Conservation (phyloP, 2,113 vertebrate species). For the Heterochromis multidens region DNA sequence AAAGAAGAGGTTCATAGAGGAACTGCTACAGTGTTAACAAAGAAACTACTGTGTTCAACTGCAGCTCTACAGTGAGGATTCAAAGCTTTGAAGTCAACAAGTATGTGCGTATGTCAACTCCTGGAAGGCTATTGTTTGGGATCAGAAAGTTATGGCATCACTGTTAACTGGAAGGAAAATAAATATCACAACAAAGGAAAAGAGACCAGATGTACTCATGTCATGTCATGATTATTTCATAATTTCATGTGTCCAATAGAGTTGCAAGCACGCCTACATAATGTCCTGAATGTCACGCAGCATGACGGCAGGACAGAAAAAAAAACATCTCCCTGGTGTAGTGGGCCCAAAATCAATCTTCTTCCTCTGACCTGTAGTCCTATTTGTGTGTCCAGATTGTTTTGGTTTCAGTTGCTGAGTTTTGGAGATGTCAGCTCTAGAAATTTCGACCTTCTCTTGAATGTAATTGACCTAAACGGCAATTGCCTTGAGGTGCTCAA, state of each 20-base stretch:
- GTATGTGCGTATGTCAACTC: background rate
- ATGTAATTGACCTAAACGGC: background rate
- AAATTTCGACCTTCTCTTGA: background rate
- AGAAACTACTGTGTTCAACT: background rate
- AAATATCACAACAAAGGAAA: background rate
- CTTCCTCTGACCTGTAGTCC: background rate
- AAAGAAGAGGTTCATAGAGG: constrained; percentile 31
- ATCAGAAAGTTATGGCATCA: background rate
- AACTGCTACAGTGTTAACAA: background rate
- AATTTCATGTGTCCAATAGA: background rate
- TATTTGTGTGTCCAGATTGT: background rate
- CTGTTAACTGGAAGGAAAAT: background rate
- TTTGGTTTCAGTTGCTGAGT: background rate
- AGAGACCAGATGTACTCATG: background rate
- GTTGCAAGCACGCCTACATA: background rate
- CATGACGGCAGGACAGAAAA: background rate
- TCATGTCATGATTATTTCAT: background rate
- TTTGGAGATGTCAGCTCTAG: background rate
- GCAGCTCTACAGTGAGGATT: background rate
- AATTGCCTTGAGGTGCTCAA: background rate
- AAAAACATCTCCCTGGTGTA: background rate
- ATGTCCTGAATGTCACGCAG: background rate
- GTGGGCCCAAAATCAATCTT: background rate
- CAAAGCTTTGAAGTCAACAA: background rate
- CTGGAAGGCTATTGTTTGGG: background rate